Evolutionary conservation across 2,113 vertebrate species (phyloP).

Genomic region (Alexandromys fortis): DNA sequence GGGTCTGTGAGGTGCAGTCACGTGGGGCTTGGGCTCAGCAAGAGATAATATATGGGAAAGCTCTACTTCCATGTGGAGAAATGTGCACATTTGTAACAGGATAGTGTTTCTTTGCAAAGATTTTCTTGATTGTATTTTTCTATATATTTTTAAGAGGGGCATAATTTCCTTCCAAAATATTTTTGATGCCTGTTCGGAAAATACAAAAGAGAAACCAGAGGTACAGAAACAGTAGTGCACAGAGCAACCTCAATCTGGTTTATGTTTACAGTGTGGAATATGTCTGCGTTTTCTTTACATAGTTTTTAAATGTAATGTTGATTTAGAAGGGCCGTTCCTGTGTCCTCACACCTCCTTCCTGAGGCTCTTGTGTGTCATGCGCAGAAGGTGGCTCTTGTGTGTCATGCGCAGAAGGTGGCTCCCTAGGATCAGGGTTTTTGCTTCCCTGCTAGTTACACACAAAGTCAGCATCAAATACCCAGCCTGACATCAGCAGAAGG

Average conservation of each 20-base stretch:
- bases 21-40: not conserved
- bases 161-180: conserved; percentile 21
- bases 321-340: not conserved
- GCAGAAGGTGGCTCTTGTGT: not conserved
- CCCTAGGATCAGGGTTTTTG: not conserved
- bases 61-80: not conserved
- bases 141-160: not conserved
- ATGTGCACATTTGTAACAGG: not conserved
- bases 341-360: not conserved
- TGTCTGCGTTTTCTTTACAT: not conserved
- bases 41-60: not conserved
- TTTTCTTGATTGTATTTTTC: not conserved
- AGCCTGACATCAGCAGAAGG: not conserved
- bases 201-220: conserved; percentile 1
- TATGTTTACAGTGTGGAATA: not conserved
- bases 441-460: not conserved
- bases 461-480: not conserved
- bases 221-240: too few species aligned
- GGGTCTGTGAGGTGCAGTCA: not conserved
- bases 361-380: not conserved
- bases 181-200: conserved; percentile 8
- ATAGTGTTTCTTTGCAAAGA: not conserved
- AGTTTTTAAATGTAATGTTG: not conserved
- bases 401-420: not conserved
- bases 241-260: not conserved